These are phyloP conservation scores for Eriocheir sinensis DNA, from an alignment of 1,140 invertebrate species.

Conservation along the genomic window DNA sequence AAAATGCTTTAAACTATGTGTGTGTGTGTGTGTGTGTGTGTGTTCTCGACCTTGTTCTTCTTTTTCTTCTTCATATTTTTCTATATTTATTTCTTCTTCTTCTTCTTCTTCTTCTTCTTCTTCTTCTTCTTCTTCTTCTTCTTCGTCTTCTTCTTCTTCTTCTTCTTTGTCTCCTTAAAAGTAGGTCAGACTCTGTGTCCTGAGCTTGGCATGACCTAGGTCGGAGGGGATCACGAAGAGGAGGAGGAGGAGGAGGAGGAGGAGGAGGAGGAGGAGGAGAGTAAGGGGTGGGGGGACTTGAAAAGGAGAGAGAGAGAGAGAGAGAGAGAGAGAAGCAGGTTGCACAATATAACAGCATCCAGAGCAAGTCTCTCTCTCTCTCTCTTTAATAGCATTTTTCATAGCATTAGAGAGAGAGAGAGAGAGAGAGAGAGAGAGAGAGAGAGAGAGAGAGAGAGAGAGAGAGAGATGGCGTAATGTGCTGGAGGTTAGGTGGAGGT, in stretches of 20 bases:
- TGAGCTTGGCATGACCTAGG: neutral
- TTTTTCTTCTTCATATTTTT: neutral
- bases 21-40: constrained; percentile 56
- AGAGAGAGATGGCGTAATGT: neutral
- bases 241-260: neutral
- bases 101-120: too few relatives aligned
- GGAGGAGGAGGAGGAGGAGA: neutral
- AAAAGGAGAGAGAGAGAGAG: neutral
- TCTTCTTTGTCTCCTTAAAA: neutral
- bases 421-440: neutral
- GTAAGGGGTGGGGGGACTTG: neutral
- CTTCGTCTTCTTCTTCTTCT: neutral
- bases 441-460: neutral
- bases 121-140: neutral
- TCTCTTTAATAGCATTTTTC: too few relatives aligned
- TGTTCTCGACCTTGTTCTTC: neutral
- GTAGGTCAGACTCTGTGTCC: neutral
- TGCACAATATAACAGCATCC: neutral
- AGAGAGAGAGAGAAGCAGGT: neutral
- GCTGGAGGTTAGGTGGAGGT: neutral
- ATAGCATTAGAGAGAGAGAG: too few relatives aligned
- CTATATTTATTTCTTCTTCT: too few relatives aligned
- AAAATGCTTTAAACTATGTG: neutral
- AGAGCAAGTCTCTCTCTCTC: too few relatives aligned
- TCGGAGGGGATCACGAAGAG: neutral